A percentile compares a stretch with the other conserved stretches of the same genome.
Evolutionary conservation across 2,113 vertebrate genomes (phyloP).

Genomic region (Callocephalon fimbriatum): DNA sequence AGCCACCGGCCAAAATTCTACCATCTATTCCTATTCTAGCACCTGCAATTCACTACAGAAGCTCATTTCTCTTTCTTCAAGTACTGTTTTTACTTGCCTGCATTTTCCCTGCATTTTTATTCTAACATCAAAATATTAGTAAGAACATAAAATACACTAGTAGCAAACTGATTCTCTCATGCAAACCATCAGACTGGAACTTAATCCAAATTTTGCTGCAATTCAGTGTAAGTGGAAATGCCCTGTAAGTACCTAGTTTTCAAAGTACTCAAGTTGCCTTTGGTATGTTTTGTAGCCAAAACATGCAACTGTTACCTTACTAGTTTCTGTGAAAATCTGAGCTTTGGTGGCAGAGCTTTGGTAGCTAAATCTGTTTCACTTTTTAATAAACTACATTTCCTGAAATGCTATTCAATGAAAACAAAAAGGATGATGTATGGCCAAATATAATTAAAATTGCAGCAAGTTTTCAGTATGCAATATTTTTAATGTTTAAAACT

Average conservation of each 20-base stretch:
- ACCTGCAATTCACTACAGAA: background rate
- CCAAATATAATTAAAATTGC: background rate
- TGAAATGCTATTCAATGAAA: background rate
- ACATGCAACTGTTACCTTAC: background rate
- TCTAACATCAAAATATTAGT: background rate
- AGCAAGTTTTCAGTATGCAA: background rate
- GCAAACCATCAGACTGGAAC: background rate
- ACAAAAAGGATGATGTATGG: background rate
- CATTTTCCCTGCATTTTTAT: background rate
- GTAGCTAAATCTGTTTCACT: background rate
- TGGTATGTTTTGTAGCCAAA: background rate
- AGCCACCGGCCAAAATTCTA: background rate
- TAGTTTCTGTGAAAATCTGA: background rate
- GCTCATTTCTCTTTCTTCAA: background rate
- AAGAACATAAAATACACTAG: background rate
- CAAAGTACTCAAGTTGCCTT: background rate
- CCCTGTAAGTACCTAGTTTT: background rate
- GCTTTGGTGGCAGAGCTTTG: background rate
- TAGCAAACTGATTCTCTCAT: background rate
- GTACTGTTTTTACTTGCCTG: background rate
- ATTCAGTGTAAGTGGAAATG: background rate
- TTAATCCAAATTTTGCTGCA: background rate
- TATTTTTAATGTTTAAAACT: slow-evolving; percentile 15
- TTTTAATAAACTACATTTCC: slow-evolving; percentile 37
- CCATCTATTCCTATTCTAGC: background rate